Percentiles rank a stretch among this genome's conserved stretches.
These are phyloP conservation scores for Stichopus horrens DNA, from an alignment of 53 echinoderm and acorn worm species.

Conservation along the genomic window DNA sequence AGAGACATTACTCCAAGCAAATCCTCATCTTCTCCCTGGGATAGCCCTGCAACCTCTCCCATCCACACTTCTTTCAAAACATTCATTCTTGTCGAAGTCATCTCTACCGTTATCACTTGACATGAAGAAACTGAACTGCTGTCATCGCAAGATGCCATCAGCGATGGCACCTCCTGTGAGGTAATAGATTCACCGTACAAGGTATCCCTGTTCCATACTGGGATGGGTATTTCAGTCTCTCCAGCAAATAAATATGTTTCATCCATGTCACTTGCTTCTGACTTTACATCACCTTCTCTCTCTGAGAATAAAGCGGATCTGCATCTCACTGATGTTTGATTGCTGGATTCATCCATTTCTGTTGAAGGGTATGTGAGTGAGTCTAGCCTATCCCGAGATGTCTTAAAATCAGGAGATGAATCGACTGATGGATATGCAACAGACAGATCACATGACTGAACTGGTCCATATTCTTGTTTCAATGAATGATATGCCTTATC, in stretches of 20 bases:
- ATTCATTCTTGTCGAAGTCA: background rate
- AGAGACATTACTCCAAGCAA: slow-evolving; percentile 19
- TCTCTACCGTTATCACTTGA: background rate
- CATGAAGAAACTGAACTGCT: background rate
- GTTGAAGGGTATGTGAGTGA: background rate
- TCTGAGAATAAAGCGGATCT: background rate
- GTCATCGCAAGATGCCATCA: background rate
- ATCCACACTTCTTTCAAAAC: slow-evolving; percentile 24
- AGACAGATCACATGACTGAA: background rate
- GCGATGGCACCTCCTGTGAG: background rate
- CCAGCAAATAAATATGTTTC: background rate
- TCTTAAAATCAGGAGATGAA: background rate
- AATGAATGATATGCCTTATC: background rate
- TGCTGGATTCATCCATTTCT: background rate
- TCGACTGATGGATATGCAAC: slow-evolving; percentile 24
- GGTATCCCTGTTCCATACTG: background rate
- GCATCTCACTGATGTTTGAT: background rate
- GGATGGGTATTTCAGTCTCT: background rate
- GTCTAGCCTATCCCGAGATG: background rate
- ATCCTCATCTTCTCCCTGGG: background rate
- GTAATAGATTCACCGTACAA: background rate
- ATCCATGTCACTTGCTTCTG: background rate
- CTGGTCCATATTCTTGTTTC: background rate
- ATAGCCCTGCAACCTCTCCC: background rate
- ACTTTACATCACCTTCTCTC: background rate